phyloP scores from a whole-genome alignment of 2,888 invertebrate genomes.

The Thyatira batis region DNA sequence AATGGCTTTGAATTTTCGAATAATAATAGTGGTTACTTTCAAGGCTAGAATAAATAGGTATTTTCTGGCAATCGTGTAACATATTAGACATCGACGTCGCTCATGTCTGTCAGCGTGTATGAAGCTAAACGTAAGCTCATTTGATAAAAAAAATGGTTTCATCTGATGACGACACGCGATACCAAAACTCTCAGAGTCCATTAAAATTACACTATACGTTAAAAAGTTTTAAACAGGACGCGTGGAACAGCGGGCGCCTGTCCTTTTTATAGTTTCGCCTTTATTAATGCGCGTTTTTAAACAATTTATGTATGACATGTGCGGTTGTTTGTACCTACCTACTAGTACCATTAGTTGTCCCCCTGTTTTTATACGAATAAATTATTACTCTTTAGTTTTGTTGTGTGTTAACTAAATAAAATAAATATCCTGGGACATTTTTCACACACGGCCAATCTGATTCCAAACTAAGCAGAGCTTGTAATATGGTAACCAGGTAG shows the following conservation, averaged over 20 bases:
- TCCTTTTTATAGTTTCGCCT: constrained; percentile 53
- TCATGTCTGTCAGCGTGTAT: too few species aligned
- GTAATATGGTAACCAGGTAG: too few species aligned
- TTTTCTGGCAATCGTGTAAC: too few species aligned
- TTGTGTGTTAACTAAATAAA: background rate
- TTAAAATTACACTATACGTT: constrained; percentile 13
- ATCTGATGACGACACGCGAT: background rate
- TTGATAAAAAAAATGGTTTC: too few species aligned
- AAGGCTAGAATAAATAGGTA: too few species aligned
- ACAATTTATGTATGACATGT: constrained; percentile 71
- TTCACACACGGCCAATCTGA: too few species aligned
- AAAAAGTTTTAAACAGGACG: constrained; percentile 25
- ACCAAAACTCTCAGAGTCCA: constrained; percentile 1
- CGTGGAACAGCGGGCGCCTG: constrained; percentile 36
- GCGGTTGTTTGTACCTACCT: constrained; percentile 34
- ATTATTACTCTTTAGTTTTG: constrained; percentile 1
- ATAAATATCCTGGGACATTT: too few species aligned
- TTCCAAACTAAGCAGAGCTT: too few species aligned
- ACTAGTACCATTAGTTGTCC: constrained; percentile 27
- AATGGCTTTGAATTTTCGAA: too few species aligned
- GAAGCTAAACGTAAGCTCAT: too few species aligned
- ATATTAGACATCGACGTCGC: too few species aligned
- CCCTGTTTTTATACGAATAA: constrained; percentile 8
- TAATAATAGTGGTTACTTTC: too few species aligned
- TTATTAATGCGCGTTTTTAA: constrained; percentile 70